Percentiles rank a stretch among this genome's conserved stretches.
Conservation (phyloP, 2,797 vertebrate species). For the Erithacus rubecula region DNA sequence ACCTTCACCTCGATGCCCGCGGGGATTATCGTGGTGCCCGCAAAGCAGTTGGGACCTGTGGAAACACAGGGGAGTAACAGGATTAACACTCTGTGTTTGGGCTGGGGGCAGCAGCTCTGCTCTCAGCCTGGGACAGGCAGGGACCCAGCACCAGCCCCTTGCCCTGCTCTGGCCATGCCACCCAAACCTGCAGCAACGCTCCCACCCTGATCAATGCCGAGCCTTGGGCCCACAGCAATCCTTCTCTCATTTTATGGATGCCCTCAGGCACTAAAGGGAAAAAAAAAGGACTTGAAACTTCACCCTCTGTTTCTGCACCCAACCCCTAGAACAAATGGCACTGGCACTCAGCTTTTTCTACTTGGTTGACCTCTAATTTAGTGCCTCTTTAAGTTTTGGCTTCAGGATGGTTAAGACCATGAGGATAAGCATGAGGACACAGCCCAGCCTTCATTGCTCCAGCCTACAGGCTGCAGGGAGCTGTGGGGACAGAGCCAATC, state of each 20-base stretch:
- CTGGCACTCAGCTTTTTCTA: not conserved
- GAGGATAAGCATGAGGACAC: not conserved
- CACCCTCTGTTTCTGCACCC: not conserved
- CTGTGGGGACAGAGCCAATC: not conserved
- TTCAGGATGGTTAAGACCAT: not conserved
- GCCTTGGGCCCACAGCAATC: rapidly evolving
- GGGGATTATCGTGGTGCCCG: conserved; percentile 98
- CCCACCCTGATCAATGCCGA: not conserved
- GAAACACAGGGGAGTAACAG: not conserved
- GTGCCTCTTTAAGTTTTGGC: not conserved
- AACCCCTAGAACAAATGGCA: not conserved
- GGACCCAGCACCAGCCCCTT: not conserved
- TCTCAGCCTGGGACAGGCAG: not conserved
- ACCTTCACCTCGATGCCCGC: conserved; percentile 99
- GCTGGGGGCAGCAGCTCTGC: not conserved
- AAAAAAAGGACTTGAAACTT: not conserved
- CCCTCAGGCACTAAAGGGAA: not conserved
- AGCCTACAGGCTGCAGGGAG: not conserved
- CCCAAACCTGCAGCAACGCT: rapidly evolving
- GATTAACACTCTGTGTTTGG: not conserved
- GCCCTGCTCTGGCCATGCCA: rapidly evolving
- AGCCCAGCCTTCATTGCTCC: not conserved
- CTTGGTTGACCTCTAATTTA: not conserved
- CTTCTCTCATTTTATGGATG: not conserved
- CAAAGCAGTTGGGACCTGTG: conserved; percentile 99